Percentiles rank a stretch among this genome's conserved stretches.
Evolutionary conservation across 2,888 invertebrate species (phyloP).

Genomic region (Mycalesis mineus): DNA sequence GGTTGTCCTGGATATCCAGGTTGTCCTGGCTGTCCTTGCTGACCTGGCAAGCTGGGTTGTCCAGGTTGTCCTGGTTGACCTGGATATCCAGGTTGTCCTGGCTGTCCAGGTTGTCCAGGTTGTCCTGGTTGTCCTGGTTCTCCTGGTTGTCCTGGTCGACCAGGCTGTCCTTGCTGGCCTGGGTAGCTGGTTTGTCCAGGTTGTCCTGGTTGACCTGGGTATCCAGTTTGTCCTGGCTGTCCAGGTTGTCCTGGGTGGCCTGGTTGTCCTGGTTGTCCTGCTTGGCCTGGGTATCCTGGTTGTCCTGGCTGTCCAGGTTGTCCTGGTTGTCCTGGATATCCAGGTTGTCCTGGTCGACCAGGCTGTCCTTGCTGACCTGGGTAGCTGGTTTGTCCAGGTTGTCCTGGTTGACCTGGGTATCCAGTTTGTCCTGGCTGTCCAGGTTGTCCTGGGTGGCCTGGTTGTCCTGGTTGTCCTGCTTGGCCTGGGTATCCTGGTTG

Average conservation of each 20-base stretch:
- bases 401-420: conserved; percentile 24
- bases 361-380: conserved; percentile 31
- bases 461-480: conserved; percentile 31
- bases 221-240: conserved; percentile 29
- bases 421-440: conserved; percentile 48
- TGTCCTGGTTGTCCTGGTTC: conserved; percentile 31
- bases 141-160: conserved; percentile 29
- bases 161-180: conserved; percentile 26
- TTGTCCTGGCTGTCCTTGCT: conserved; percentile 46
- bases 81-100: conserved; percentile 44
- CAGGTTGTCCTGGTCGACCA: no score
- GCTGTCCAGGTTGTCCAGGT: conserved; percentile 30
- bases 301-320: no score
- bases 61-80: conserved; percentile 41
- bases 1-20: conserved; percentile 34
- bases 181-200: conserved; percentile 31
- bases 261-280: conserved; percentile 25
- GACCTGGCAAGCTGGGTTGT: conserved; percentile 31
- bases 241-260: conserved; percentile 31
- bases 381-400: conserved; percentile 27
- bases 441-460: no score
- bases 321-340: conserved; percentile 30
- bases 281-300: conserved; percentile 31
- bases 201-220: conserved; percentile 31
- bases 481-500: conserved; percentile 17